These are phyloP conservation scores for Bathybates hornii DNA, from an alignment of 2,113 vertebrate genomes.

Conservation along the genomic window DNA sequence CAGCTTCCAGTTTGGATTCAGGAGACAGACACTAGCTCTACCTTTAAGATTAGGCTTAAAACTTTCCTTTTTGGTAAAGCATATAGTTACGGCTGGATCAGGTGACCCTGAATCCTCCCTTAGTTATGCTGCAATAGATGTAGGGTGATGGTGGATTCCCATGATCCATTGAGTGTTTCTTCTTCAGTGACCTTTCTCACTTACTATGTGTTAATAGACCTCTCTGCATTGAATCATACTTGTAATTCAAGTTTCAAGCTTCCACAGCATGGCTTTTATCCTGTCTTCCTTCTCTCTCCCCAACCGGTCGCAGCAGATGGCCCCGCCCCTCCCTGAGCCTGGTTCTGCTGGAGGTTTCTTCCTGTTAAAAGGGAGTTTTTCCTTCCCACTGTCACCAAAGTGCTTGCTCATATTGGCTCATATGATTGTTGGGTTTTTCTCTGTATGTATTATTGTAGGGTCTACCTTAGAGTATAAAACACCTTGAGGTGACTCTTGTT, in stretches of 20 bases:
- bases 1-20: too few species aligned
- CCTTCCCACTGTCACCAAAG: fast-evolving
- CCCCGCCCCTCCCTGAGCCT: not conserved
- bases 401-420: fast-evolving
- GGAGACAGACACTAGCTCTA: too few species aligned
- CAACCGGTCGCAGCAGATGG: not conserved
- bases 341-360: fast-evolving
- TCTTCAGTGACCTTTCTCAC: not conserved
- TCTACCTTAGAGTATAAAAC: not conserved
- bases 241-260: not conserved
- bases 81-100: not conserved
- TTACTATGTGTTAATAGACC: not conserved
- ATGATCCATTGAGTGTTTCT: not conserved
- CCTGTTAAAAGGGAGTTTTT: not conserved
- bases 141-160: too few species aligned
- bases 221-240: not conserved
- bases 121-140: not conserved
- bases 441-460: not conserved
- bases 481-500: not conserved
- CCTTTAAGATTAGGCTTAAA: fast-evolving
- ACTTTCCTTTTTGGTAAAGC: fast-evolving
- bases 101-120: not conserved
- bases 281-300: not conserved
- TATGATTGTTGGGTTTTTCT: not conserved
- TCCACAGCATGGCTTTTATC: not conserved